Evolutionary conservation across 1,140 invertebrate genomes (phyloP).

Genomic region (Parasteatoda tepidariorum): DNA sequence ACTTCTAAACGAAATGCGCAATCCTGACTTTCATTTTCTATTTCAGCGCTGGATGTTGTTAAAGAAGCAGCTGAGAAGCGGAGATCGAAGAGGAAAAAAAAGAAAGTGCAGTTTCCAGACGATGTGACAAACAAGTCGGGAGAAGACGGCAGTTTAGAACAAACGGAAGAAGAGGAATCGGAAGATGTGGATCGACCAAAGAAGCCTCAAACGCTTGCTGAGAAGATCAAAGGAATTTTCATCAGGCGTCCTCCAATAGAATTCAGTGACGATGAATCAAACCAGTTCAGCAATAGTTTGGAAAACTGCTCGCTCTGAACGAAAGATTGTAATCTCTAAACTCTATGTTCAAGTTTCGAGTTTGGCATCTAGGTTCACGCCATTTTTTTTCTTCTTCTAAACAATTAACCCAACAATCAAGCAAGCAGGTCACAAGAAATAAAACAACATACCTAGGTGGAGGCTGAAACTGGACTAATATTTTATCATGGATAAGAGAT

Average conservation of each 20-base stretch:
- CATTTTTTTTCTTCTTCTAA: too few relatives aligned
- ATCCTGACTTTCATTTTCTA: too few relatives aligned
- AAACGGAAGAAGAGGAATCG: neutral
- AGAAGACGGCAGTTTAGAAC: neutral
- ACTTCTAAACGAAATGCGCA: neutral
- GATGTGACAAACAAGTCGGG: neutral
- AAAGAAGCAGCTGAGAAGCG: neutral
- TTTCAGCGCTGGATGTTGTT: constrained; percentile 12
- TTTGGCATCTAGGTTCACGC: too few relatives aligned
- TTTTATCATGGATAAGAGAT: too few relatives aligned
- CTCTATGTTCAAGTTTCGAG: too few relatives aligned
- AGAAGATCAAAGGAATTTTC: constrained; percentile 9
- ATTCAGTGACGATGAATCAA: constrained; percentile 37
- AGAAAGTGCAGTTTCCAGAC: neutral
- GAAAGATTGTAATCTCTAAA: too few relatives aligned
- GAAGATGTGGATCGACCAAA: neutral
- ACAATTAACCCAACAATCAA: too few relatives aligned
- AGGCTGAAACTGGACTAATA: too few relatives aligned
- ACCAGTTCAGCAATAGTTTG: neutral
- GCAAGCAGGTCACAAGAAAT: too few relatives aligned
- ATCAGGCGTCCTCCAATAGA: neutral
- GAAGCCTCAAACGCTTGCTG: neutral
- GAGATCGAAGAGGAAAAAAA: constrained; percentile 8
- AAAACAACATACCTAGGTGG: too few relatives aligned
- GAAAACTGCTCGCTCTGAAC: constrained; percentile 14